A percentile compares a stretch with the other conserved stretches of the same genome.
Conservation (phyloP, 1,140 invertebrate species). For the Drosophila serrata region DNA sequence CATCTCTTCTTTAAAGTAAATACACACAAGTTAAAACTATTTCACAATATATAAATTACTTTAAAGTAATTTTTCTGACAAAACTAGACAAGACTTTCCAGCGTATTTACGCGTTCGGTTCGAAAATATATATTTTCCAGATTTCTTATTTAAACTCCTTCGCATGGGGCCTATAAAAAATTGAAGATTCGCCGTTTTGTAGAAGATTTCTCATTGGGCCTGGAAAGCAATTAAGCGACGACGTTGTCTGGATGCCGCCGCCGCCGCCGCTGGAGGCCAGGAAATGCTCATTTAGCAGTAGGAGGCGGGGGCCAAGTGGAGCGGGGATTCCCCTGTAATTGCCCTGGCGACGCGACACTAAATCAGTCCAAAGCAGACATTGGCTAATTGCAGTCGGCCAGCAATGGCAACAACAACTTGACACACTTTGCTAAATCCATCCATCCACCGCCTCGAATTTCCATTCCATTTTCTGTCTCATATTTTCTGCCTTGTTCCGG, state of each 20-base stretch:
- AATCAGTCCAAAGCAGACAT: conserved; percentile 79
- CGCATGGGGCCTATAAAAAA: conserved; percentile 61
- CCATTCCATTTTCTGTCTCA: conserved; percentile 46
- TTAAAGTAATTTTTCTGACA: no score
- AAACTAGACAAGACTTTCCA: no score
- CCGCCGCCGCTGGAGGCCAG: conserved; percentile 83
- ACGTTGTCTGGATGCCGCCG: conserved; percentile 67
- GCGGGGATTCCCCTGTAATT: conserved; percentile 70
- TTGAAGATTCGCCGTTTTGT: conserved; percentile 60
- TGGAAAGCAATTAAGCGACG: conserved; percentile 82
- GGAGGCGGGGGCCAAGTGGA: conserved; percentile 28
- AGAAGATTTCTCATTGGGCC: conserved; percentile 77
- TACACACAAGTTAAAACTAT: neutral
- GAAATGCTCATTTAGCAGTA: conserved; percentile 84
- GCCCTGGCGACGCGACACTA: conserved; percentile 73
- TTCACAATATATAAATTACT: neutral
- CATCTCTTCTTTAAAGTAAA: no score
- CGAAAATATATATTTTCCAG: neutral
- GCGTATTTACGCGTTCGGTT: conserved; percentile 13
- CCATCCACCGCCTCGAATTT: conserved; percentile 52
- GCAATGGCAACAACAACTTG: conserved; percentile 65
- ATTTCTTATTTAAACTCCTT: conserved; percentile 34
- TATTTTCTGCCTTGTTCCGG: conserved; percentile 45
- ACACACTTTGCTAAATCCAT: conserved; percentile 68
- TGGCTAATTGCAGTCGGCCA: conserved; percentile 61